Evolutionary conservation across 2,113 vertebrate genomes (phyloP).

Genomic region (Saccopteryx leptura): DNA sequence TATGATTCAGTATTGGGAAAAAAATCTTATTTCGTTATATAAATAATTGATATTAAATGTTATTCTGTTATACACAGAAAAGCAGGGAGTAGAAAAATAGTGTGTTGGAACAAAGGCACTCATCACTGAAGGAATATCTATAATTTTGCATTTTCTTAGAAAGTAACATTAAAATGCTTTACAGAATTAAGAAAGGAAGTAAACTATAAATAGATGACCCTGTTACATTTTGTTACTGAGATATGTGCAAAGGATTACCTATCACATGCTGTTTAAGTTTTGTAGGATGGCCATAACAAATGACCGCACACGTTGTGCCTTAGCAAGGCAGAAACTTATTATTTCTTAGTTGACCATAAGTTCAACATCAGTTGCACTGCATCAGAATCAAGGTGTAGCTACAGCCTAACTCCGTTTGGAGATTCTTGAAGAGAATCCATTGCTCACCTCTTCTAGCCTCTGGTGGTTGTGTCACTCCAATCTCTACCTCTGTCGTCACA

Average conservation of each 20-base stretch:
- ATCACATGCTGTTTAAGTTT: not conserved
- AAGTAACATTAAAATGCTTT: not conserved
- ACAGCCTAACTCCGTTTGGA: not conserved
- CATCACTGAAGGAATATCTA: not conserved
- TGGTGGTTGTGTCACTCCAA: not conserved
- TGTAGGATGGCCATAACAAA: not conserved
- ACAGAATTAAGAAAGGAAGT: not conserved
- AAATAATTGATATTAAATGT: not conserved
- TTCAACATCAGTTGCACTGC: not conserved
- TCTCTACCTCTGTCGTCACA: not conserved
- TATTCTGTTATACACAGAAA: not conserved
- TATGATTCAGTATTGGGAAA: not conserved
- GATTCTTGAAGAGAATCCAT: not conserved
- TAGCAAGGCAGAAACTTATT: not conserved
- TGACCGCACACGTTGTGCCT: not conserved
- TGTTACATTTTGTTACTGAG: conserved; percentile 1
- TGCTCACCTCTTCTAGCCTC: not conserved
- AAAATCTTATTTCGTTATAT: conserved; percentile 7
- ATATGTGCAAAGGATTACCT: not conserved
- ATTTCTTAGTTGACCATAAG: not conserved
- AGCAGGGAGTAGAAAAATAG: not conserved
- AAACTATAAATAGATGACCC: not conserved
- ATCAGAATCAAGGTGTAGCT: not conserved
- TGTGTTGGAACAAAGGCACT: not conserved
- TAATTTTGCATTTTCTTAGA: conserved; percentile 40